Evolutionary conservation across 2,113 vertebrate genomes (phyloP), one percentile per base, ranked within the genome.

Genomic region (Sus scrofa): DNA sequence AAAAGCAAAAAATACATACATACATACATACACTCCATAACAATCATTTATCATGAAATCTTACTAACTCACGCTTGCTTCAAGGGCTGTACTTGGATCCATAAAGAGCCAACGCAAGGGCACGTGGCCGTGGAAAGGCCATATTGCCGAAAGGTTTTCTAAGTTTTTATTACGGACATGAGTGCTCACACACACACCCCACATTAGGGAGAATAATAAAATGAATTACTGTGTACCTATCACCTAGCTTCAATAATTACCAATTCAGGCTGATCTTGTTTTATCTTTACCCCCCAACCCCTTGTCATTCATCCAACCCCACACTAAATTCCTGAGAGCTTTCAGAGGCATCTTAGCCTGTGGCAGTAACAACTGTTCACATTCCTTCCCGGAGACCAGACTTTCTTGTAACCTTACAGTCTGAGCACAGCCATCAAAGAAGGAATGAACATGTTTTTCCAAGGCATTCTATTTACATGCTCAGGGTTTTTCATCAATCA

Each of bases 131-230:
- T 56, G n/a, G n/a, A 83, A 20, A 70, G 54, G 75, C 37, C 37
- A 22, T 67, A 62, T 26, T 92, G 7, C 84, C 27, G 84, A 89
- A 62, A 91, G 8, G 60, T 37, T 58, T 78, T 77, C 81, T 93
- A 24, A 77, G 70, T 90, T 94, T 94, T 94, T 52, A 87, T 86
- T 90, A 67, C 14, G 18, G 15, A 18, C 37, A 44, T 60, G 52
- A 89, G 94, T 86, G 94, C 75, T 96, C 71, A 94, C 82, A 94
- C 71, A 94, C 30, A 63, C 24, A 67, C 0, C n/a, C 58, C 20
- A 92, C 81, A 84, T 88, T 27, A 91, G 44, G 70, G 11, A 79
- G 63, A 86, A n/a, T 0, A 77, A 62, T 11, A 68, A 52, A 68
- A 88, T 37, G 13, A 91, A 67, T 75, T 60, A 86, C 44, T 62